Percentiles rank a stretch among this genome's conserved stretches.
These are phyloP conservation scores for Gasterosteus nipponicus DNA, from an alignment of 2,113 vertebrate species.

Conservation along the genomic window DNA sequence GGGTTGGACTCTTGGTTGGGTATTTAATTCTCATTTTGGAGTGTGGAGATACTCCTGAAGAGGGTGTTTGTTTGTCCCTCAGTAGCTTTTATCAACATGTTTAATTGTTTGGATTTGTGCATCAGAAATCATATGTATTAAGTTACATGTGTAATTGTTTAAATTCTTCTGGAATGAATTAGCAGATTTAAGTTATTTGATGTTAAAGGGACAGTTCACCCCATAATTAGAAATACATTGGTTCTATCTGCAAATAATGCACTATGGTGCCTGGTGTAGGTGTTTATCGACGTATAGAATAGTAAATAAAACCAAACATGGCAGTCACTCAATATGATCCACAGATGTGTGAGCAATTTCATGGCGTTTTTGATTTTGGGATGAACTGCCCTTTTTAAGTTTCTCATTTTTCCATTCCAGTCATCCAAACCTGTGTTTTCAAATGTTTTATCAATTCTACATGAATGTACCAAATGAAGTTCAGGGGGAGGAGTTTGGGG, in stretches of 20 bases:
- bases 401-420: constrained; percentile 7
- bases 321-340: neutral
- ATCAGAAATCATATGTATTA: constrained; percentile 24
- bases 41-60: constrained; percentile 16
- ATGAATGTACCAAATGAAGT: constrained; percentile 61
- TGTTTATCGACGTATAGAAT: too few relatives aligned
- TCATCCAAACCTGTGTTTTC: constrained; percentile 21
- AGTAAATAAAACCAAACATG: neutral
- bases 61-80: constrained; percentile 24
- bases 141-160: constrained; percentile 13
- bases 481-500: constrained; percentile 22
- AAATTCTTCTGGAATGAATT: constrained; percentile 32
- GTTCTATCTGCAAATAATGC: too few relatives aligned
- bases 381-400: neutral
- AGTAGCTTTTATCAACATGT: constrained; percentile 41
- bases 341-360: neutral
- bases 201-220: neutral
- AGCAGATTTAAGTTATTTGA: constrained; percentile 30
- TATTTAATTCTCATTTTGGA: constrained; percentile 3
- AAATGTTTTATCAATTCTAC: constrained; percentile 29
- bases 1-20: constrained; percentile 16
- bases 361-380: neutral
- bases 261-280: too few relatives aligned
- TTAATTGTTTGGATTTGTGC: constrained; percentile 30
- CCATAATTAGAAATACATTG: too few relatives aligned